phyloP scores from a whole-genome alignment of 2,797 vertebrate genomes.

The Menidia menidia region DNA sequence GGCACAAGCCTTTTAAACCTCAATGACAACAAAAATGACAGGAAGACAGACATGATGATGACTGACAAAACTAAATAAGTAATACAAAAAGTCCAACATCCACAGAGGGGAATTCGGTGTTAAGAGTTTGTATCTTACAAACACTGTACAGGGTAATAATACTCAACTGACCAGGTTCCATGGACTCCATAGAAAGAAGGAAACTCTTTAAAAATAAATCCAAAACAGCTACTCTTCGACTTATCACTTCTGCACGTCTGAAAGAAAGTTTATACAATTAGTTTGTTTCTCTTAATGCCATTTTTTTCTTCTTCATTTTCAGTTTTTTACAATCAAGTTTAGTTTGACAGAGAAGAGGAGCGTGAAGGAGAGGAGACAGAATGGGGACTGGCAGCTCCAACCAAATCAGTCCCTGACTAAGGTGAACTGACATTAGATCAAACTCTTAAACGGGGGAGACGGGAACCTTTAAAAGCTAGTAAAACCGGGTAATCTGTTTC shows the following conservation, averaged over 20 bases:
- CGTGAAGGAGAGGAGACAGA: conserved; percentile 36
- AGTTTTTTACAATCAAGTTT: conserved; percentile 83
- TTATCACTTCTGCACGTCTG: conserved; percentile 79
- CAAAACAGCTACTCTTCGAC: conserved; percentile 83
- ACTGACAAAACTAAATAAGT: conserved; percentile 67
- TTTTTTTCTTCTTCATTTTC: conserved; percentile 62
- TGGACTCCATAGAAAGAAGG: conserved; percentile 83
- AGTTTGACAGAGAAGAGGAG: conserved; percentile 73
- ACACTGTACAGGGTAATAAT: conserved; percentile 85
- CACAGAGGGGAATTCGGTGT: conserved; percentile 72
- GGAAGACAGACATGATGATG: conserved; percentile 62
- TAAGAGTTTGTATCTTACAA: conserved; percentile 80
- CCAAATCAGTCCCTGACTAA: conserved; percentile 19
- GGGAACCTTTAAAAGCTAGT: conserved; percentile 11
- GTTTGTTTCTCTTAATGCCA: conserved; percentile 67
- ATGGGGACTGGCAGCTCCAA: conserved; percentile 6
- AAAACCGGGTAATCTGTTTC: conserved; percentile 20
- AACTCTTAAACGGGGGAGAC: conserved; percentile 6
- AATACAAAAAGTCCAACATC: conserved; percentile 76
- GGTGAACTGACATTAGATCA: not conserved
- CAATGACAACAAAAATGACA: conserved; percentile 35
- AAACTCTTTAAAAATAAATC: conserved; percentile 75
- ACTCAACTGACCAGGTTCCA: conserved; percentile 81
- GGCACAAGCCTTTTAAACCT: conserved; percentile 40
- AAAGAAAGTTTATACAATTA: conserved; percentile 86